Percentiles rank a stretch among this genome's conserved stretches.
Evolutionary conservation across 2,113 vertebrate species (phyloP).

Genomic region (Acrocephalus arundinaceus): DNA sequence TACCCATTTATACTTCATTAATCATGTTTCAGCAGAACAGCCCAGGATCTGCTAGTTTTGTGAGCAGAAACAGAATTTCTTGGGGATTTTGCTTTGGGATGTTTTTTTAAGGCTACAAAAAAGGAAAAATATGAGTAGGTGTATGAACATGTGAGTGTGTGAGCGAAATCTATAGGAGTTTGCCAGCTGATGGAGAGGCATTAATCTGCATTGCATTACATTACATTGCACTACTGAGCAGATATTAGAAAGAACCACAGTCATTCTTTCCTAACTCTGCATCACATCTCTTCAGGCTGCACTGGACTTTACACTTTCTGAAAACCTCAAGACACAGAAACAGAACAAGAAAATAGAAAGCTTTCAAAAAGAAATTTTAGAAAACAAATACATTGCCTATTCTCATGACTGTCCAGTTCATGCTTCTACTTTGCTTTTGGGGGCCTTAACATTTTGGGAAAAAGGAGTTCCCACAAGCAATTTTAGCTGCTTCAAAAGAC

Average conservation of each 20-base stretch:
- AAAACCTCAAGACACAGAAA: background rate
- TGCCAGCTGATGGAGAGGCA: background rate
- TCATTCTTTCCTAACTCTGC: background rate
- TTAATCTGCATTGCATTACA: slow-evolving; percentile 14
- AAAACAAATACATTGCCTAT: background rate
- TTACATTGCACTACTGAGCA: background rate
- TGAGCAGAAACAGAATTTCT: background rate
- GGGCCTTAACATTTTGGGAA: background rate
- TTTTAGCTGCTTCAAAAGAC: background rate
- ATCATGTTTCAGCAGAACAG: slow-evolving; percentile 32
- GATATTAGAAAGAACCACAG: background rate
- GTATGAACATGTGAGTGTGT: background rate
- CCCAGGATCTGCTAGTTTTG: slow-evolving; percentile 21
- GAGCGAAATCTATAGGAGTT: slow-evolving; percentile 19
- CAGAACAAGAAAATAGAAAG: background rate
- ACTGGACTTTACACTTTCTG: background rate
- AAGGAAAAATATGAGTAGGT: background rate
- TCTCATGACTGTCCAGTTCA: background rate
- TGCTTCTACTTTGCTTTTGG: background rate
- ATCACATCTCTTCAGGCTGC: background rate
- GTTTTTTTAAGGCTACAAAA: background rate
- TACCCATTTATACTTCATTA: slow-evolving; percentile 43
- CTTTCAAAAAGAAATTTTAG: background rate
- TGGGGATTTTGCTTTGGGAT: background rate
- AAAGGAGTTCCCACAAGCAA: background rate